Conservation (phyloP, 2,113 vertebrate genomes). For the Danionella cerebrum region DNA sequence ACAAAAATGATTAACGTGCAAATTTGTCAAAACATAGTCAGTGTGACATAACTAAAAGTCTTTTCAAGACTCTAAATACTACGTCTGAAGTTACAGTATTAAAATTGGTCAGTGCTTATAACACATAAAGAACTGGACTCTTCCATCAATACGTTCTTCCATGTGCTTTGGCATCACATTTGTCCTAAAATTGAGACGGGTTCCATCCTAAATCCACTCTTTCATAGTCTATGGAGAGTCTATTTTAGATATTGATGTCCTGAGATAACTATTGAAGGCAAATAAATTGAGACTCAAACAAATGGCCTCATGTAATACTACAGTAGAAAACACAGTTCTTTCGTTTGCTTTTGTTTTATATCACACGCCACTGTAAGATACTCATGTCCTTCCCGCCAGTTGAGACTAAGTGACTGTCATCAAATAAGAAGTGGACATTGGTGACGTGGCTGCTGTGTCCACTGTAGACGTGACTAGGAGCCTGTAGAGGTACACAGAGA, state of each 20-base stretch:
- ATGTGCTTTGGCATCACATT: conserved; percentile 29
- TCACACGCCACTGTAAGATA: conserved; percentile 94
- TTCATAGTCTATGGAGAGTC: not conserved
- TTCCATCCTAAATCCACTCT: not conserved
- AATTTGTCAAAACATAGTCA: not conserved
- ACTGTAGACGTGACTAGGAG: conserved; percentile 83
- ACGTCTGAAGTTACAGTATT: not conserved
- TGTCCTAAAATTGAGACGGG: not conserved
- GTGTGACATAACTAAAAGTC: not conserved
- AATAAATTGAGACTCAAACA: not conserved
- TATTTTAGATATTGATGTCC: conserved; percentile 7
- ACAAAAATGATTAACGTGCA: not conserved
- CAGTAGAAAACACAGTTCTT: too few species aligned
- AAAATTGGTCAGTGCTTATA: not conserved
- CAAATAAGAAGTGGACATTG: conserved; percentile 86
- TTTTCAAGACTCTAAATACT: not conserved
- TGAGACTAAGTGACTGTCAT: conserved; percentile 91
- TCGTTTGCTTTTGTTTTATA: conserved; percentile 63
- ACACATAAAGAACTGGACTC: not conserved
- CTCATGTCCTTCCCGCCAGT: conserved; percentile 96
- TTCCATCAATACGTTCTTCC: not conserved
- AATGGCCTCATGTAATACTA: too few species aligned
- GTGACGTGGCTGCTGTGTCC: conserved; percentile 98
- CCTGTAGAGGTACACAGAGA: conserved; percentile 58
- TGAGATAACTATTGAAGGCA: conserved; percentile 28